These are phyloP conservation scores for Podarcis siculus DNA, from an alignment of 2,797 vertebrate species.

Conservation along the genomic window DNA sequence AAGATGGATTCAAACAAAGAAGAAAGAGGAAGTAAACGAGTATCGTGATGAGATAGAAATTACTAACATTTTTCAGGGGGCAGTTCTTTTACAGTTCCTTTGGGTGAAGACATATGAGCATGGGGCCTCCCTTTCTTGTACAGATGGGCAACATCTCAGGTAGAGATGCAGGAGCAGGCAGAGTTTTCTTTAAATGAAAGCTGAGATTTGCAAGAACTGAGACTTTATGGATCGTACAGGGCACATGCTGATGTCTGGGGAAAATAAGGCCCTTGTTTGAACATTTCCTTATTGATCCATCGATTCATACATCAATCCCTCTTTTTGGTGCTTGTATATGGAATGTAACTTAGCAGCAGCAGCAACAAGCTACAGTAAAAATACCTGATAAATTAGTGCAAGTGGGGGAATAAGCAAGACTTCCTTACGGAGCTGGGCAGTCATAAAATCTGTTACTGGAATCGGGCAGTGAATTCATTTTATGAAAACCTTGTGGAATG, in stretches of 20 bases:
- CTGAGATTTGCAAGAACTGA: neutral
- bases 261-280: neutral
- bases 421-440: constrained; percentile 18
- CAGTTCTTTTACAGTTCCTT: neutral
- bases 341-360: neutral
- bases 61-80: too few species aligned
- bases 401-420: constrained; percentile 35
- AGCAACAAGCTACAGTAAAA: neutral
- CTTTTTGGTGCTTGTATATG: neutral
- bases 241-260: neutral
- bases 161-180: too few species aligned
- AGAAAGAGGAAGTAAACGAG: neutral
- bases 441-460: constrained; percentile 16
- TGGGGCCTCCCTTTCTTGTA: neutral
- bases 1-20: neutral
- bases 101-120: neutral
- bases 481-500: constrained; percentile 36
- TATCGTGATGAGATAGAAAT: neutral
- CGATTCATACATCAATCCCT: neutral
- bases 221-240: neutral
- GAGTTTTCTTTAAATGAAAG: neutral
- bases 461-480: constrained; percentile 41
- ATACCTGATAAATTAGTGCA: neutral
- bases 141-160: too few species aligned
- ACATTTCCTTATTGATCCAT: neutral